Base-by-base conservation (phyloP, 2,888 invertebrate genomes). In the Agrotis ipsilon region DNA sequence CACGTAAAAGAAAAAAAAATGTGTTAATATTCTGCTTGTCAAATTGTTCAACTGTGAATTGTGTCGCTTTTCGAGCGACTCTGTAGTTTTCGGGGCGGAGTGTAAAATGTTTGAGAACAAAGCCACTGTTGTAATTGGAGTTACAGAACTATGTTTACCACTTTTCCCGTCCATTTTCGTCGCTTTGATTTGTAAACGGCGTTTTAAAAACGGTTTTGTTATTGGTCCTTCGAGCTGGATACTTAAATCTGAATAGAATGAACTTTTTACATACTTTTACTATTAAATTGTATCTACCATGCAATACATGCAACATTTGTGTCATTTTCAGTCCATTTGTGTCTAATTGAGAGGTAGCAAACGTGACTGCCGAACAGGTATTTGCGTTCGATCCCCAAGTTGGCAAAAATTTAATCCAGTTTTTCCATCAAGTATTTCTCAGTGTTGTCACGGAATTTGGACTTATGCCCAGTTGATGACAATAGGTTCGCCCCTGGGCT, bases 11-110 rank as follows among this genome's bases (percentile, higher is more conserved):
- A 32, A 1, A 32, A 39, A 39, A 11, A 11, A n/a, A n/a, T n/a
- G 11, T 39, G 39, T 39, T 11, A 39, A 39, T 11, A 39, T 39
- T 39, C 9, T 39, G 39, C 39, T 11, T 39, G 39, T 39, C 6
- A 65, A 79, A 71, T 61, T 67, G 46, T 70, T 63, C 1, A 21
- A 21, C n/a, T 14, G 21, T 13, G 14, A 13, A 51, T n/a, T n/a
- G n/a, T 11, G 18, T 27, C 14, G 0, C 6, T 45, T 64, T 79
- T 61, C 61, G 21, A 39, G 2, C 11, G 6, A 45, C 24, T 51
- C 55, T 16, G 3, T 48, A 49, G 55, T 58, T 74, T 60, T 52
- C 0, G 6, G 24, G 43, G 19, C 11, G 16, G 3, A 9, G 0
- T n/a, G 7, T 19, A n/a, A 48, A 51, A 48, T 72, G 11, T 32